Base-by-base conservation (phyloP, 1,140 invertebrate genomes). In the Choristoneura fumiferana region DNA sequence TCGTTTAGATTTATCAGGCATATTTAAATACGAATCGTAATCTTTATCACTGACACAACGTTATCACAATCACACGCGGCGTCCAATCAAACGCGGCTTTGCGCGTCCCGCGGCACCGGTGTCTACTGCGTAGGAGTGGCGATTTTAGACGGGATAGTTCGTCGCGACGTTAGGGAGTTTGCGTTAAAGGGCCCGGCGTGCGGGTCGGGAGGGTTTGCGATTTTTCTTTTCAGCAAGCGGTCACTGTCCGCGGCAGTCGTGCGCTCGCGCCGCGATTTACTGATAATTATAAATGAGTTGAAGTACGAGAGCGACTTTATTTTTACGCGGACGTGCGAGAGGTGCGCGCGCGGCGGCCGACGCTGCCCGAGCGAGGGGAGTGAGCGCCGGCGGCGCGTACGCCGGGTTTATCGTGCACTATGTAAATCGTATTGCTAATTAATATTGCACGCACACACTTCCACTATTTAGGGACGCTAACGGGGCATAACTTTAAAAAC, bases 251-350 rank as follows among this genome's bases (percentile, higher is more conserved):
- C 80, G 76, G 77, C 78, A 79, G 81, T 84, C 85, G 78, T 81
- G 80, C 78, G 76, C 79, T 70, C 74, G 75, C 71, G 73, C 78
- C 66, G 71, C 76, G 82, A 79, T 88, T 88, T 87, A 88, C 85
- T 88, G 84, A 88, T 88, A 88, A 88, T 88, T 86, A 86, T 86
- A 88, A 85, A 88, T 86, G 79, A 78, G 76, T 87, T 78, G 80
- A 86, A 86, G 82, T 86, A 75, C 82, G 77, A 81, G 76, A 72
- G 76, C 76, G 67, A 88, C 79, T 86, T 87, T 88, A 88, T 88
- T 88, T 88, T 88, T 86, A 86, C 71, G 81, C 85, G 76, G 82
- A 82, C 81, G 75, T 82, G 69, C 79, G 78, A 78, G 76, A 67
- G 75, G 65, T 73, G 81, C 75, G 81, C 82, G 74, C 73, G 70